A percentile compares a stretch with the other conserved stretches of the same genome.
Conservation (phyloP, 2,888 invertebrate genomes). For the Drosophila mettleri region DNA sequence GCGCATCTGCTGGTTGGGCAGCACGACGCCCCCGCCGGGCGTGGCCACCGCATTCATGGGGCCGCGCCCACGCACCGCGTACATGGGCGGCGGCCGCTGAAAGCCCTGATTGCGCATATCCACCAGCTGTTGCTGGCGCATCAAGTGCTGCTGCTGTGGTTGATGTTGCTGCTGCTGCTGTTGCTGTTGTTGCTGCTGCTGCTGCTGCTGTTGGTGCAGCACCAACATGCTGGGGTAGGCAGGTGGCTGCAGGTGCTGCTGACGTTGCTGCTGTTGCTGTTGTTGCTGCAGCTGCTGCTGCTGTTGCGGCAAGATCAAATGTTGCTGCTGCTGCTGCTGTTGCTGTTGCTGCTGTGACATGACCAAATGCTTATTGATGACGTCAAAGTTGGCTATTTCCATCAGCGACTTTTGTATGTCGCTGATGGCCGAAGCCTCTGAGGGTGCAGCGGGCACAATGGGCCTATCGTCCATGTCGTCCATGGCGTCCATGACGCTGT, state of each 20-base stretch:
- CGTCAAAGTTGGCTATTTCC: constrained; percentile 87
- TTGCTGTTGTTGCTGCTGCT: constrained; percentile 66
- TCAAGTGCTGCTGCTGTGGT: constrained; percentile 58
- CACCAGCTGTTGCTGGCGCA: constrained; percentile 65
- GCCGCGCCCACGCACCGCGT: constrained; percentile 80
- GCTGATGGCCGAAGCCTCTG: constrained; percentile 89
- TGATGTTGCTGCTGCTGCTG: constrained; percentile 70
- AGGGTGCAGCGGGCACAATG: constrained; percentile 73
- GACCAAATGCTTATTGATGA: constrained; percentile 52
- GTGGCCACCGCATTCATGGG: constrained; percentile 82
- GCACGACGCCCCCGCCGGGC: constrained; percentile 75
- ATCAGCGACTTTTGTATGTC: constrained; percentile 96
- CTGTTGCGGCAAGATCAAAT: constrained; percentile 44
- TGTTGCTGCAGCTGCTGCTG: constrained; percentile 62
- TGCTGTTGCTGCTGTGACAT: constrained; percentile 71
- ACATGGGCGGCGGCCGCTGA: constrained; percentile 84
- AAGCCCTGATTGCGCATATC: constrained; percentile 83
- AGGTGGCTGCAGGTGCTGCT: constrained; percentile 76
- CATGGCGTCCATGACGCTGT: constrained; percentile 90
- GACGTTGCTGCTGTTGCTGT: constrained; percentile 69
- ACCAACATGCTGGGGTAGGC: constrained; percentile 80
- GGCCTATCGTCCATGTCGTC: constrained; percentile 86
- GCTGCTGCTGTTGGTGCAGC: constrained; percentile 76
- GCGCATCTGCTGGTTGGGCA: constrained; percentile 76
- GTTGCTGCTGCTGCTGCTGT: constrained; percentile 66